These are phyloP conservation scores for Xenopus petersii DNA, from an alignment of 2,797 vertebrate species.

Conservation along the genomic window DNA sequence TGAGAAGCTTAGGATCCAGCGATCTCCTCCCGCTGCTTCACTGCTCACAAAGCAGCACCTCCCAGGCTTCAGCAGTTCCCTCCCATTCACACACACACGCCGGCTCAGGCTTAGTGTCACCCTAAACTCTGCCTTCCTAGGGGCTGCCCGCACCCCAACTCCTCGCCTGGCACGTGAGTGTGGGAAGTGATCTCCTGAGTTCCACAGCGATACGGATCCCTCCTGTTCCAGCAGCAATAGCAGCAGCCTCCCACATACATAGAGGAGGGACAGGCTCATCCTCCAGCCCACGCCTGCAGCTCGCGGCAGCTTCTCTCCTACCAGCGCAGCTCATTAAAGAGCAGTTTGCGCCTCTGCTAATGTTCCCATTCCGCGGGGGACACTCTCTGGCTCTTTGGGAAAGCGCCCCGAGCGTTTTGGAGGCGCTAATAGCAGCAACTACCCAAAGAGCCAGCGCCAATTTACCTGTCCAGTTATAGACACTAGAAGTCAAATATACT, in stretches of 20 bases:
- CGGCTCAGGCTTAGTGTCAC: neutral
- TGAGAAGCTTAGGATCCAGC: slow-evolving; percentile 3
- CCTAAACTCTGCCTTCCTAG: neutral
- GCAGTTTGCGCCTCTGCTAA: neutral
- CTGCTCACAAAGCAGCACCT: neutral
- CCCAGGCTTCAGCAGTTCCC: neutral
- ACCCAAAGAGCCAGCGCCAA: too few species aligned
- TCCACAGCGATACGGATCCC: slow-evolving; percentile 70
- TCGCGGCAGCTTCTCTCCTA: slow-evolving; percentile 1
- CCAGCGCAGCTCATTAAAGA: slow-evolving; percentile 4
- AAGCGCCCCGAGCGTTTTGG: too few species aligned
- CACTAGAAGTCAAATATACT: too few species aligned
- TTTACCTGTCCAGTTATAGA: too few species aligned
- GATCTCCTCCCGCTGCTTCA: neutral
- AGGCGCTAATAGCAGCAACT: too few species aligned
- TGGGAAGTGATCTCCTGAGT: slow-evolving; percentile 53
- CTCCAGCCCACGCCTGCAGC: slow-evolving; percentile 28
- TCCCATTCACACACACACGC: neutral
- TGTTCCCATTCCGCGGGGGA: too few species aligned
- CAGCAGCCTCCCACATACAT: slow-evolving; percentile 58
- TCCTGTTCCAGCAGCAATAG: slow-evolving; percentile 57
- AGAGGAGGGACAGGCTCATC: slow-evolving; percentile 17
- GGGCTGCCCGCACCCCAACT: neutral
- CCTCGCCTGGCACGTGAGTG: slow-evolving; percentile 2
- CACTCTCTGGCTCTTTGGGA: too few species aligned